Percentiles rank a stretch among this genome's conserved stretches.
Evolutionary conservation across 2,888 invertebrate genomes (phyloP).

Genomic region (Himalopsyche tibetana): DNA sequence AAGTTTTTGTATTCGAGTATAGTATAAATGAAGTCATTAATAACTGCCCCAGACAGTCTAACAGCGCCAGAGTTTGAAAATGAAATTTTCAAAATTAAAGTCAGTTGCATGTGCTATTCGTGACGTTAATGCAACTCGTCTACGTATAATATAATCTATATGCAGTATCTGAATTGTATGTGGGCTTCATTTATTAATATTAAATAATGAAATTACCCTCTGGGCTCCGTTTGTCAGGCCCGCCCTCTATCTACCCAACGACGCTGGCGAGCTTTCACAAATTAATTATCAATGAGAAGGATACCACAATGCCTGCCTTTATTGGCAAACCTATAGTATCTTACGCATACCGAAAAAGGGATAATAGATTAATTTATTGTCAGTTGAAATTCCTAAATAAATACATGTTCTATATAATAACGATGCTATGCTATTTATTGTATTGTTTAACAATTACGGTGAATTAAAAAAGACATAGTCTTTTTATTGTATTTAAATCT

Average conservation of each 20-base stretch:
- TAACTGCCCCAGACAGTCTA: too few species aligned
- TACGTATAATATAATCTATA: neutral
- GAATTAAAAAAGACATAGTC: too few species aligned
- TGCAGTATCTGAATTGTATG: neutral
- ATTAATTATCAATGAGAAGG: conserved; percentile 56
- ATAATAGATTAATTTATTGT: conserved; percentile 42
- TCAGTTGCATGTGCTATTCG: neutral
- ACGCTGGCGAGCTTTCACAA: conserved; percentile 53
- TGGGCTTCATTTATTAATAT: conserved; percentile 28
- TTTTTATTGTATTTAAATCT: too few species aligned
- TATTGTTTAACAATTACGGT: too few species aligned
- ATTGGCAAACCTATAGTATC: conserved; percentile 27
- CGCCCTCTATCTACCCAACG: conserved; percentile 44
- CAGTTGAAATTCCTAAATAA: conserved; percentile 28
- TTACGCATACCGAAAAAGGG: conserved; percentile 38
- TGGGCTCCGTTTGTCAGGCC: conserved; percentile 13
- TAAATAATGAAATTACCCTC: conserved; percentile 37
- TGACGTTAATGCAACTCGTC: conserved; percentile 16
- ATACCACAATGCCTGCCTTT: conserved; percentile 44
- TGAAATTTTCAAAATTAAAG: neutral
- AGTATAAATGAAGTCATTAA: too few species aligned
- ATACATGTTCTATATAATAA: neutral
- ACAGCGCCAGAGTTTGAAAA: neutral
- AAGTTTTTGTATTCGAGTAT: too few species aligned
- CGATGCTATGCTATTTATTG: neutral